Evolutionary conservation across 2,113 vertebrate species (phyloP), one percentile per base, ranked within the genome.

Genomic region (Anarrhichthys ocellatus): DNA sequence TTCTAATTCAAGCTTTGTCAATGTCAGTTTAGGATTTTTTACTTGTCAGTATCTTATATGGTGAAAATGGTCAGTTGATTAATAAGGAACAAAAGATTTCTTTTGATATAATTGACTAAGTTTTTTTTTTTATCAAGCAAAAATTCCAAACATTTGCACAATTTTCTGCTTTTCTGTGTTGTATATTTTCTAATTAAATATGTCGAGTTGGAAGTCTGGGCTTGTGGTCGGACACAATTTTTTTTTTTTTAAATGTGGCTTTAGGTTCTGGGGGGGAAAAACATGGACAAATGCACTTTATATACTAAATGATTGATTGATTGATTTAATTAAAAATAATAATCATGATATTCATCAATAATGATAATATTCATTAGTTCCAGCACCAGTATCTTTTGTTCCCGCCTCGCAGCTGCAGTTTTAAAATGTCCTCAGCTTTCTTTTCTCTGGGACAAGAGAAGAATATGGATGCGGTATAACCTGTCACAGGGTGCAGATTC

Each of bases 251-350:
- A 48, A 76, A n/a, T 44, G n/a, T 67, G 4, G 17, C 36, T 9
- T 67, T 18, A 46, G 27, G 4, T 24, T 44, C 9, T 15, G 13
- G 15, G 20, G 36, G 42, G 11, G 10, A 42, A 42, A 22, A 36
- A 5, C 0, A 0, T 4, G 7, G 5, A 62, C 1, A n/a, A 22
- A 65, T 14, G 14, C 38, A 46, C 38, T 65, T 73, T 20, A 20
- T 42, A 42, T 20, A 34, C 42, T 32, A 42, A 54, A 81, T 75
- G 24, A 74, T 50, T 62, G 63, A 44, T 50, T 62, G 63, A 44
- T 44, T 7, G 10, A 54, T 68, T 62, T 62, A 14, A 73, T 73
- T 36, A 22, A 42, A 65, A 70, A 68, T 34, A 62, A 42, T 1
- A 40, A 32, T 9, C 27, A 18, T 20, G n/a, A 22, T 24, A 24